phyloP scores from a whole-genome alignment of 2,797 vertebrate genomes.

The Malacoraja senta region DNA sequence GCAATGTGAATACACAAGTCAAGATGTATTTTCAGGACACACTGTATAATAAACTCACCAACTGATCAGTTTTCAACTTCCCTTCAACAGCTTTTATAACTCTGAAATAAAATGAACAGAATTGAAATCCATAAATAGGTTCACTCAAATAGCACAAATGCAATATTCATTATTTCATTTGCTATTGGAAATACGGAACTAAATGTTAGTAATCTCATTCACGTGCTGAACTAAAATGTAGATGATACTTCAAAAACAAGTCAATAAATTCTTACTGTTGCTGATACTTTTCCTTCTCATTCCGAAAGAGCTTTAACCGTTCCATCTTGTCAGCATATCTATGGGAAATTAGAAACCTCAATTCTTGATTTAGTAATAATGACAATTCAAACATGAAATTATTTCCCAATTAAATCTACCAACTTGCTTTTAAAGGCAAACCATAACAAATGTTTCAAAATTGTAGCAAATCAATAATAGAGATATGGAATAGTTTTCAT shows the following conservation, averaged over 20 bases:
- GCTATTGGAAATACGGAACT: not conserved
- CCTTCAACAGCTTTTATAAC: constrained; percentile 77
- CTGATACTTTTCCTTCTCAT: constrained; percentile 79
- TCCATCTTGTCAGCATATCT: constrained; percentile 85
- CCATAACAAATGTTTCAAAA: too few species aligned
- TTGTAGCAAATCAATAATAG: not conserved
- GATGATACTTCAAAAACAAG: not conserved
- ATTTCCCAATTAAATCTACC: too few species aligned
- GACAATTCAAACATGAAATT: not conserved
- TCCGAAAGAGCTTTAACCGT: constrained; percentile 72
- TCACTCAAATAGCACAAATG: constrained; percentile 12
- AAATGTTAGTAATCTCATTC: not conserved
- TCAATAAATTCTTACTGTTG: constrained; percentile 68
- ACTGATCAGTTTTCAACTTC: constrained; percentile 76
- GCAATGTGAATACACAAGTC: not conserved
- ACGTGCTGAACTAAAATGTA: not conserved
- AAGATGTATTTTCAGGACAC: not conserved
- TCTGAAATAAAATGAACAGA: constrained; percentile 53
- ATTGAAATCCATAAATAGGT: not conserved
- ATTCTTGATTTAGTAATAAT: not conserved
- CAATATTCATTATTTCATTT: not conserved
- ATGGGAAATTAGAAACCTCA: constrained; percentile 46
- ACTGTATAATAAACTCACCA: constrained; percentile 62
- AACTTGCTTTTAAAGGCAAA: not conserved
- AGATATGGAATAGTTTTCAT: not conserved